phyloP scores from a whole-genome alignment of 2,113 vertebrate genomes.

The Lasiurus cinereus region DNA sequence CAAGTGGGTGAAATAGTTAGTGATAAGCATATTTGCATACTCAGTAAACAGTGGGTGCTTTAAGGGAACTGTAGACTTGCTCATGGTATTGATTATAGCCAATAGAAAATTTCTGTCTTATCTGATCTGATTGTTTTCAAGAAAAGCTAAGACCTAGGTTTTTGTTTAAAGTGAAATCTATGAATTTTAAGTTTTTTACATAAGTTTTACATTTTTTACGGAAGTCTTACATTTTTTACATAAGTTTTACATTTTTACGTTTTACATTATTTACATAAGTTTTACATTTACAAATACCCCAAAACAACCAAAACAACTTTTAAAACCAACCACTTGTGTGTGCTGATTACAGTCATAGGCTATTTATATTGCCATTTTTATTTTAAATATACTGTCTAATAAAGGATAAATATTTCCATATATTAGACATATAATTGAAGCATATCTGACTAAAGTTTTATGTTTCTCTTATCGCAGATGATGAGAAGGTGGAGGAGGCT shows the following conservation, averaged over 20 bases:
- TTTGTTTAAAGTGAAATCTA: conserved; percentile 1
- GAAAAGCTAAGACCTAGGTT: background rate
- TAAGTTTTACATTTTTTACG: conserved; percentile 34
- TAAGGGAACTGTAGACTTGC: background rate
- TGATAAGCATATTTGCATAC: background rate
- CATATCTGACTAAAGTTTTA: background rate
- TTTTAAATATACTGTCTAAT: conserved; percentile 49
- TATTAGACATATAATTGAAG: background rate
- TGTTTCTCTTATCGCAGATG: conserved; percentile 88
- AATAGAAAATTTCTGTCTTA: background rate
- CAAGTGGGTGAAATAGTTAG: background rate
- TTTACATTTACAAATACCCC: conserved; percentile 23
- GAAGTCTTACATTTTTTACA: background rate
- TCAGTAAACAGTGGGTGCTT: background rate
- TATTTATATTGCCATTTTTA: conserved; percentile 34
- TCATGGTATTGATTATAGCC: background rate
- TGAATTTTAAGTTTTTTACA: background rate
- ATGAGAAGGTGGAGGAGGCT: conserved; percentile 95
- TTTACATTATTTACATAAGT: background rate
- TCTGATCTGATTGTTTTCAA: conserved; percentile 18
- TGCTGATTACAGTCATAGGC: background rate
- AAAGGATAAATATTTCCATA: conserved; percentile 22
- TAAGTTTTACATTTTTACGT: conserved; percentile 9
- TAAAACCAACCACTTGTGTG: background rate
- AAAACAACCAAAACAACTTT: background rate